Evolutionary conservation across 2,797 vertebrate species (phyloP).

Genomic region (Clamator glandarius): DNA sequence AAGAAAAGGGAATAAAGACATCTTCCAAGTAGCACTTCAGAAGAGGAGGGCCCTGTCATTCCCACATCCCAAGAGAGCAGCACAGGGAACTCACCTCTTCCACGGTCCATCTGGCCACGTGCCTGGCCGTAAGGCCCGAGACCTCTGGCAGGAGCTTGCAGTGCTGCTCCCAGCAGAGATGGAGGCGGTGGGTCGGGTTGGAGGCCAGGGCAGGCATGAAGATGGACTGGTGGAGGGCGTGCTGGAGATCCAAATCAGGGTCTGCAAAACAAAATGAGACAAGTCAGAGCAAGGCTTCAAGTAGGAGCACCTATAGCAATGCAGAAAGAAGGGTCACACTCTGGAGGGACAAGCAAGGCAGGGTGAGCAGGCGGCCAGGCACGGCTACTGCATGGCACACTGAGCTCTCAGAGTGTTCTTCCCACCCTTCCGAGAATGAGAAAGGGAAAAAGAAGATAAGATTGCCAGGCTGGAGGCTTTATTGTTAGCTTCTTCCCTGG

Average conservation of each 20-base stretch:
- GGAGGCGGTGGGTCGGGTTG: conserved; percentile 80
- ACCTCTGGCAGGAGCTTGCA: conserved; percentile 92
- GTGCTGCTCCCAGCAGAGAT: conserved; percentile 93
- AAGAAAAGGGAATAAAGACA: not conserved
- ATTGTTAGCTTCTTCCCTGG: conserved; percentile 38
- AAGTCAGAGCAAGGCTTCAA: not conserved
- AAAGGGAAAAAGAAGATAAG: not conserved
- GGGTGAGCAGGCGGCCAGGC: not conserved
- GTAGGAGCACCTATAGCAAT: not conserved
- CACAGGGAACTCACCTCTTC: conserved; percentile 85
- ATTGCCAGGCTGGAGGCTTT: conserved; percentile 41
- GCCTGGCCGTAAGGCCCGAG: conserved; percentile 88
- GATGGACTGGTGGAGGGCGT: conserved; percentile 91
- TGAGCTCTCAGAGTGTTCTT: not conserved
- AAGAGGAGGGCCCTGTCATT: not conserved
- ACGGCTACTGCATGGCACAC: not conserved
- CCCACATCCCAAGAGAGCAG: not conserved
- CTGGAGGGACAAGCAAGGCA: not conserved
- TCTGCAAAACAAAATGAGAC: conserved; percentile 43
- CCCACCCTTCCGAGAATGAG: not conserved
- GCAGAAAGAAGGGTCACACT: not conserved
- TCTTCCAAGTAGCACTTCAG: not conserved
- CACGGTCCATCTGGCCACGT: conserved; percentile 88
- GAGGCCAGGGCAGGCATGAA: conserved; percentile 87
- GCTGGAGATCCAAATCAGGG: conserved; percentile 80